Evolutionary conservation across 2,113 vertebrate genomes (phyloP).

Genomic region (Chelonoidis abingdonii): DNA sequence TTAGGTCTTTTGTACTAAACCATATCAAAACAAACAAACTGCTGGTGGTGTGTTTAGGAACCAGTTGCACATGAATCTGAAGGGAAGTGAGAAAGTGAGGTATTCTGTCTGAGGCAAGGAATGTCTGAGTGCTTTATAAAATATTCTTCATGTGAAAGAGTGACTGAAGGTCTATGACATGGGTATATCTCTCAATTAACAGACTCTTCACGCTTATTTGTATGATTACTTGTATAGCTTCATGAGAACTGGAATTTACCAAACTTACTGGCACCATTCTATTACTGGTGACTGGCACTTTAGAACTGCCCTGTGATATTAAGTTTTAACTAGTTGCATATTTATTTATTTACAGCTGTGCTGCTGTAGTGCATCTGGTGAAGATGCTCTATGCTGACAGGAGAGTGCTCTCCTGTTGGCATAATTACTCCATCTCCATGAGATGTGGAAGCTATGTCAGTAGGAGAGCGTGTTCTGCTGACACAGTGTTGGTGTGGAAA

Average conservation of each 20-base stretch:
- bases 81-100: neutral
- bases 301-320: too few species aligned
- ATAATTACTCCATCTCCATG: too few species aligned
- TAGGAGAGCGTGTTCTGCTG: too few species aligned
- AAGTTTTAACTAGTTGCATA: too few species aligned
- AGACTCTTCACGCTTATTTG: rapidly evolving
- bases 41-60: neutral
- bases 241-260: neutral
- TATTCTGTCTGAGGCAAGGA: neutral
- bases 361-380: too few species aligned
- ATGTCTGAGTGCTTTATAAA: neutral
- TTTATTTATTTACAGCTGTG: too few species aligned
- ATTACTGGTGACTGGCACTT: neutral
- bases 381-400: too few species aligned
- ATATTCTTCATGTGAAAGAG: rapidly evolving
- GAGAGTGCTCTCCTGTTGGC: too few species aligned
- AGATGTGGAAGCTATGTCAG: too few species aligned
- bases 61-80: neutral
- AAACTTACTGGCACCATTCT: rapidly evolving
- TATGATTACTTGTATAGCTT: neutral
- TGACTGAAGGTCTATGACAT: neutral
- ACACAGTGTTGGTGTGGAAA: too few species aligned
- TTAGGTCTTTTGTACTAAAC: neutral
- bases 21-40: neutral
- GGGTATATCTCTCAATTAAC: neutral